A percentile compares a stretch with the other conserved stretches of the same genome.
These are phyloP conservation scores for Oscheius sp. DNA, from an alignment of 2,888 invertebrate genomes.

Conservation along the genomic window DNA sequence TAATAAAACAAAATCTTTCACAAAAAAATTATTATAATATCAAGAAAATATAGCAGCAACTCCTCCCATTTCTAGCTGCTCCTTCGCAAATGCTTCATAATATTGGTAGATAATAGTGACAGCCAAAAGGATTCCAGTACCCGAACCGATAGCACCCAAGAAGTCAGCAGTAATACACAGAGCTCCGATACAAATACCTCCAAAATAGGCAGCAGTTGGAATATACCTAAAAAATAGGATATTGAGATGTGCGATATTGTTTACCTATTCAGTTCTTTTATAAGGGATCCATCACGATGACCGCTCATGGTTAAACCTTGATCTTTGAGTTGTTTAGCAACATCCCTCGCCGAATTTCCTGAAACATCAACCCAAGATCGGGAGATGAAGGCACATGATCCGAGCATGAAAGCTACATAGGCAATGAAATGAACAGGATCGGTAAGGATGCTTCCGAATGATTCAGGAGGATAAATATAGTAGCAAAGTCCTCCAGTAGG, in stretches of 20 bases:
- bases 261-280: conserved; percentile 91
- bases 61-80: conserved; percentile 99
- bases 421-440: conserved; percentile 95
- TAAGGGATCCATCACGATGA: conserved; percentile 98
- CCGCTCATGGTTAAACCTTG: conserved; percentile 99
- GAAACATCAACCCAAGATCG: conserved; percentile 99
- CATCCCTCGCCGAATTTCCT: conserved; percentile 92
- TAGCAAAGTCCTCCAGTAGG: conserved; percentile 98
- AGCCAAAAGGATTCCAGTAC: conserved; percentile 94
- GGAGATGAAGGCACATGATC: conserved; percentile 99
- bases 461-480: conserved; percentile 97
- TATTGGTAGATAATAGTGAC: conserved; percentile 99
- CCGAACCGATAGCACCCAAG: conserved; percentile 78
- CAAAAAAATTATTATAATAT: conserved; percentile 63
- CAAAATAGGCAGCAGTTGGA: conserved; percentile 99
- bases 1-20: conserved; percentile 2
- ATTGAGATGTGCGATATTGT: not conserved
- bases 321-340: conserved; percentile 97
- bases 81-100: conserved; percentile 99
- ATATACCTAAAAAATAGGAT: conserved; percentile 78
- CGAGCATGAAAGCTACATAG: conserved; percentile 98
- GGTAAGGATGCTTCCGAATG: conserved; percentile 89
- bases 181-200: conserved; percentile 98
- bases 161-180: conserved; percentile 97
- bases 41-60: conserved; percentile 98